Conservation (phyloP, 2,113 vertebrate genomes). For the Petrocephalus microphthalmus region DNA sequence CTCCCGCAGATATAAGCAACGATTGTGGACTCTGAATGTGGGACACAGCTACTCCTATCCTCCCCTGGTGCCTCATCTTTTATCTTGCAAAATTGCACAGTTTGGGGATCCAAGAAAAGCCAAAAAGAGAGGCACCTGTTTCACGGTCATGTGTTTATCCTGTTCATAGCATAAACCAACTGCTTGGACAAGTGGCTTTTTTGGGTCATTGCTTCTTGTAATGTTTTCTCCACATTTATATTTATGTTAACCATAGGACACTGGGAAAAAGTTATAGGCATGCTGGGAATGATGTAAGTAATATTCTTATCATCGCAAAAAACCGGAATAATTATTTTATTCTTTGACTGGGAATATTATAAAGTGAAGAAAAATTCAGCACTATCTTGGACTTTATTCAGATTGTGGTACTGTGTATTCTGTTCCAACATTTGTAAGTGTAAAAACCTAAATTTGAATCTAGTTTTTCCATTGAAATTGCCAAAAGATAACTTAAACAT, state of each 20-base stretch:
- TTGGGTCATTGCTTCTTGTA: neutral
- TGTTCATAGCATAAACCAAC: neutral
- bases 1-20: slow-evolving; percentile 4
- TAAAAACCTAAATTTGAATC: too few relatives aligned
- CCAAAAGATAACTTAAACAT: neutral
- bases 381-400: neutral
- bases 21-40: slow-evolving; percentile 2
- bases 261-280: neutral
- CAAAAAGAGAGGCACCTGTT: neutral
- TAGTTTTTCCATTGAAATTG: neutral
- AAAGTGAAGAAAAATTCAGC: neutral
- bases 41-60: neutral
- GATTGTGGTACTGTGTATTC: neutral
- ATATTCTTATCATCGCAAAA: neutral
- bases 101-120: neutral
- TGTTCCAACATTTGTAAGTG: too few relatives aligned
- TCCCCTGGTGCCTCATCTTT: neutral
- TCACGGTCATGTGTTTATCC: neutral
- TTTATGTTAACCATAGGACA: neutral
- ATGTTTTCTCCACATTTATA: neutral
- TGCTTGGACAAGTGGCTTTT: neutral
- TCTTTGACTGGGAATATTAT: neutral
- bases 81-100: neutral
- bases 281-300: neutral
- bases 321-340: neutral